Conservation (phyloP, 2,113 vertebrate genomes). For the Pedionomus torquatus region DNA sequence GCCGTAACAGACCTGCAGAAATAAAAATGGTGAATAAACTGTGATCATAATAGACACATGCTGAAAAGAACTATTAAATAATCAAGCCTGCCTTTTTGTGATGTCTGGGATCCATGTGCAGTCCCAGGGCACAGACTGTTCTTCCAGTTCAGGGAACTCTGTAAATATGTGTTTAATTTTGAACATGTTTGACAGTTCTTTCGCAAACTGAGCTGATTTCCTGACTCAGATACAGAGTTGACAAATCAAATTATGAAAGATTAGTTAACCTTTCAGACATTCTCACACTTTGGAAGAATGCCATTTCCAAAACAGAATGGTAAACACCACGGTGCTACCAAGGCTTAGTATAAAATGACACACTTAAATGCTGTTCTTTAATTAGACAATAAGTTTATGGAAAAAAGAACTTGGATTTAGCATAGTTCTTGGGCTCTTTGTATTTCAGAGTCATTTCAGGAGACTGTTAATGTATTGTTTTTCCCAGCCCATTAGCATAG, state of each 20-base stretch:
- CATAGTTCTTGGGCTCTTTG: background rate
- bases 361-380: background rate
- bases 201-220: background rate
- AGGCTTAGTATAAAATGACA: background rate
- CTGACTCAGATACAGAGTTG: conserved; percentile 2
- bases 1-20: conserved; percentile 1
- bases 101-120: background rate
- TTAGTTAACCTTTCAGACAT: background rate
- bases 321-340: background rate
- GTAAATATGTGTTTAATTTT: background rate
- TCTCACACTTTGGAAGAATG: background rate
- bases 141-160: background rate
- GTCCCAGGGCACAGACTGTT: background rate
- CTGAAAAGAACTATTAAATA: background rate
- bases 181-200: background rate
- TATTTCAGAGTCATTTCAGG: background rate
- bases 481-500: background rate
- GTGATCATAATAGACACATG: background rate
- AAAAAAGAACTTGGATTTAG: background rate
- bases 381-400: background rate
- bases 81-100: background rate
- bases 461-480: background rate
- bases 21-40: background rate
- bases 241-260: background rate
- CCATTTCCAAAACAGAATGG: background rate